Evolutionary conservation across 2,113 vertebrate genomes (phyloP), one percentile per base, ranked within the genome.

Genomic region (Calypte anna): DNA sequence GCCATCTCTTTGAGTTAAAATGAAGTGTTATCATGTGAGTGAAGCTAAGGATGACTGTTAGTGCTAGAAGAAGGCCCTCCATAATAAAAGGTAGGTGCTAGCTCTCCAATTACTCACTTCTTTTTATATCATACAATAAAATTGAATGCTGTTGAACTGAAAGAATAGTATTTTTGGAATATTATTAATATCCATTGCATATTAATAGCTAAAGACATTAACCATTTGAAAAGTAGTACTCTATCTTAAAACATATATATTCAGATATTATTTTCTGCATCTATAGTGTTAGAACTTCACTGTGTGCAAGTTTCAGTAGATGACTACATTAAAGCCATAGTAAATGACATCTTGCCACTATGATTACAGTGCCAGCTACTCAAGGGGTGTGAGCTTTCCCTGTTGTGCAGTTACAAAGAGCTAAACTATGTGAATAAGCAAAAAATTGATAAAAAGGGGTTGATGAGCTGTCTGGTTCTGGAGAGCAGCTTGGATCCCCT

Each of bases 1-100:
- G 12, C 22, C 25, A 38, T 73, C n/a, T 69, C 36, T 82, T 3
- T 90, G 55, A 48, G 40, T 67, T 88, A 80, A 80, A 82, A 76
- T 43, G 22, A 82, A 78, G 46, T 22, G 27, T 69, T 85, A 24
- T 0, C 28, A 10, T 7, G 16, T 43, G 31, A 89, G 28, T n/a
- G 58, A 87, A 94, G 23, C 43, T 46, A 62, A 77, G 63, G 82
- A 53, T 85, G 30, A 83, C 33, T 1, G 1, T 70, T 94, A 93
- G 72, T 86, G 57, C 63, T 89, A 92, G 78, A 73, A 51, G 20
- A 85, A 96, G 79, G 68, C 51, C 36, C 59, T 93, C 70, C 20
- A 9, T 78, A 77, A 91, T 59, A 22, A 82, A 83, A 94, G 64
- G 30, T 79, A 89, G 84, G 63, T 82, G 69, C 44, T 88, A 74